phyloP scores from a whole-genome alignment of 2,113 vertebrate species.

The Neolamprologus fasciatus region DNA sequence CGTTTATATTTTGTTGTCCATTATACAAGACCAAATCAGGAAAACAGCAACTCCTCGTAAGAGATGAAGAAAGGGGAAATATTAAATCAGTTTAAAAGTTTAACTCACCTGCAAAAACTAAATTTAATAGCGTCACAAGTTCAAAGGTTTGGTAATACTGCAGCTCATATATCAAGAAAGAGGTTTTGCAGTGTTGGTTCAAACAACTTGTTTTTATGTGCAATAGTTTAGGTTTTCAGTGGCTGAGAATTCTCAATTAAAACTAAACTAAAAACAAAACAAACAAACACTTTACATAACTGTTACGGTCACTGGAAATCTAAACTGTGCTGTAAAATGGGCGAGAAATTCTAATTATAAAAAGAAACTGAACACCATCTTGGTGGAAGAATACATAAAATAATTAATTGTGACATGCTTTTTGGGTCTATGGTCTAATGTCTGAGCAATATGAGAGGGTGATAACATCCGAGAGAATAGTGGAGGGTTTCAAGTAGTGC shows the following conservation, averaged over 20 bases:
- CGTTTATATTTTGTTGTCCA: background rate
- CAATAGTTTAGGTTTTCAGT: background rate
- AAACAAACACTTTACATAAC: background rate
- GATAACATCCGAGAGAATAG: conserved; percentile 19
- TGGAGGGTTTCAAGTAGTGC: conserved; percentile 35
- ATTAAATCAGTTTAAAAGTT: background rate
- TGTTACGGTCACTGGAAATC: background rate
- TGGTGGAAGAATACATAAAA: background rate
- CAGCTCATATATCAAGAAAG: background rate
- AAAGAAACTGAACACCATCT: background rate
- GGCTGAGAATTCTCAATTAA: background rate
- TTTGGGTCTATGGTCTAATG: background rate
- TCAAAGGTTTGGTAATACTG: background rate
- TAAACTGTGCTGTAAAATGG: background rate
- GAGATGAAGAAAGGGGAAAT: background rate
- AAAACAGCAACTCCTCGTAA: background rate
- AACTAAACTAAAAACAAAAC: background rate
- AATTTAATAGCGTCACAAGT: background rate
- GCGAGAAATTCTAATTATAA: background rate
- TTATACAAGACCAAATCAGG: background rate
- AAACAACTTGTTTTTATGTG: background rate
- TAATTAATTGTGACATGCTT: background rate
- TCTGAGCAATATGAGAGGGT: background rate
- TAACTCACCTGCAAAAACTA: background rate
- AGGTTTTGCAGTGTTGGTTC: background rate